Base-by-base conservation (phyloP, 2,888 invertebrate species). In the Cyclophora punctaria region DNA sequence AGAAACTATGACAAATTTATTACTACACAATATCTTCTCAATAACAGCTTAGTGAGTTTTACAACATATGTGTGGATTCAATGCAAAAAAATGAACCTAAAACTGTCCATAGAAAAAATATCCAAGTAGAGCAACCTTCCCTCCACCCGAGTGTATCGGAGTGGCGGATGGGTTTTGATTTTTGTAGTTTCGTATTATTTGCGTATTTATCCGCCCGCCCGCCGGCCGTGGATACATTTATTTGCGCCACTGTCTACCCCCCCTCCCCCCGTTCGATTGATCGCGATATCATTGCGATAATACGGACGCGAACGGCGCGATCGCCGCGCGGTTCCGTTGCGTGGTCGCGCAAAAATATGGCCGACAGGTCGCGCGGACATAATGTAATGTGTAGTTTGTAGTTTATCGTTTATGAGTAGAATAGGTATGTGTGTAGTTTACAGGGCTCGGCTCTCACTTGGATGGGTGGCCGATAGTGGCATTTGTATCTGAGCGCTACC, bases 211-310 rank as follows among this genome's bases (percentile, higher is more conserved):
- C 86, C 87, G 87, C 86, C 83, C 86, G 78, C 81, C 82, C 80
- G 83, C 84, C 84, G 81, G 78, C 80, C 83, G 78, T 83, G 74
- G 83, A 86, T 86, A 88, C 83, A 87, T 87, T 86, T 85, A 85
- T 85, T 84, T 84, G 84, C 78, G 80, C 87, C 78, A 82, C 82
- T 86, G 60, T 62, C 64, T 62, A 64, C 67, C 69, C 59, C 67
- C 64, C 65, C 64, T 60, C 69, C 73, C 67, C 69, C 68, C 67
- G 71, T 83, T 84, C 87, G 85, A 88, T 88, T 88, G 87, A 88
- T 88, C 87, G 86, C 83, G 83, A 87, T 88, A 88, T 87, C 86
- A 88, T 87, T 87, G 86, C 80, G 84, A 86, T 88, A 87, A 88
- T 88, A 84, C 79, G 80, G 76, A 72, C 76, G 69, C 79, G 80